Evolutionary conservation across 92 coral and sea anemone genomes (phyloP).

Genomic region (Blastomussa wellsi): DNA sequence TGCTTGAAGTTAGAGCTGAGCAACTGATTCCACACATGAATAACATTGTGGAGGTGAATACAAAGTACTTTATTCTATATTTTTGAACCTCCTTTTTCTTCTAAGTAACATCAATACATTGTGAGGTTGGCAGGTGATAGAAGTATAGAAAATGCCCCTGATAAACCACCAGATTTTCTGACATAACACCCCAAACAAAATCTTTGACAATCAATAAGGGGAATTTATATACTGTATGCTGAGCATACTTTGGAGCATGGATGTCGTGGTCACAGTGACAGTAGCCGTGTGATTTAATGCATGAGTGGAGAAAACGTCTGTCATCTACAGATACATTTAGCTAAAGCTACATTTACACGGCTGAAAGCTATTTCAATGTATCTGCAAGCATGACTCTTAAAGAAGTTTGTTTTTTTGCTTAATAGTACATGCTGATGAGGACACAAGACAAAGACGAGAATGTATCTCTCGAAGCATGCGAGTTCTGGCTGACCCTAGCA

Average conservation of each 20-base stretch:
- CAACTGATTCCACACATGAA: conserved; percentile 97
- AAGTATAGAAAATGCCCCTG: not conserved
- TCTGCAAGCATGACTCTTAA: not conserved
- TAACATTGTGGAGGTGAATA: conserved; percentile 92
- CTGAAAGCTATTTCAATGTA: not conserved
- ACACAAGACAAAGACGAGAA: conserved; percentile 99
- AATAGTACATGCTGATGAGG: conserved; percentile 93
- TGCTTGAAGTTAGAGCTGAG: conserved; percentile 94
- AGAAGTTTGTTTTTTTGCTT: not conserved
- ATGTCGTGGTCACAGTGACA: no score
- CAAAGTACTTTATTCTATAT: not conserved
- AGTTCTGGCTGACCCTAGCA: conserved; percentile 98
- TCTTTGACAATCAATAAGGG: not conserved
- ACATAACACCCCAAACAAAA: not conserved
- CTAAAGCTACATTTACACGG: no score
- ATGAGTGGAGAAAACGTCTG: no score
- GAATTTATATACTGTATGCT: no score
- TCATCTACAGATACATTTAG: no score
- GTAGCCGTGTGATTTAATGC: no score
- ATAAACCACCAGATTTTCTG: not conserved
- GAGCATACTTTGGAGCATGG: no score
- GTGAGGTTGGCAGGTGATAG: no score
- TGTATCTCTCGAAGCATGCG: conserved; percentile 97
- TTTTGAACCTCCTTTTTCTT: not conserved
- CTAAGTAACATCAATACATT: not conserved